phyloP scores from a whole-genome alignment of 2,113 vertebrate species.

The Anas platyrhynchos region DNA sequence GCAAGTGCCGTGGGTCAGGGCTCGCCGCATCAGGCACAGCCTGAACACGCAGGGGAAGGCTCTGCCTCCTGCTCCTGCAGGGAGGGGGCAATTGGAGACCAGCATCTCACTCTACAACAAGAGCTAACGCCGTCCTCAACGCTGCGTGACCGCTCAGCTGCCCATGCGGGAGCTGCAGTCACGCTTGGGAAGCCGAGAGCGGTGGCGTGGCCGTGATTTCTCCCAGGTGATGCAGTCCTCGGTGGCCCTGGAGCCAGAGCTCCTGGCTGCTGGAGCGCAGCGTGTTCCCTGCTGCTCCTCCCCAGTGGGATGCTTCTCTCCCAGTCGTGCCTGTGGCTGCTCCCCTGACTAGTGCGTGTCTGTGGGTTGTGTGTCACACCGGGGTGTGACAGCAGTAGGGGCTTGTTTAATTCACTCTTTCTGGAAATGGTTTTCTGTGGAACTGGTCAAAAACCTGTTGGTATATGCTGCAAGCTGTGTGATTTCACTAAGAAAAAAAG shows the following conservation, averaged over 20 bases:
- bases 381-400: not conserved
- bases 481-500: not conserved
- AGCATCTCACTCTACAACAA: not conserved
- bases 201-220: not conserved
- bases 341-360: not conserved
- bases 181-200: not conserved
- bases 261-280: not conserved
- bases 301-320: not conserved
- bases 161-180: rapidly evolving
- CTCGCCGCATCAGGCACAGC: not conserved
- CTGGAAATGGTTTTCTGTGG: not conserved
- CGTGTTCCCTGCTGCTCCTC: not conserved
- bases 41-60: rapidly evolving
- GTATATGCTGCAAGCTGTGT: not conserved
- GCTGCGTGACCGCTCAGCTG: rapidly evolving
- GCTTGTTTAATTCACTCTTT: not conserved
- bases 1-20: not conserved
- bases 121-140: not conserved
- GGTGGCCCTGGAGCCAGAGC: not conserved
- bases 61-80: not conserved
- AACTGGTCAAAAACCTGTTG: not conserved
- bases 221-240: rapidly evolving
- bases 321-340: not conserved
- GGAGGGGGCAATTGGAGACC: not conserved
- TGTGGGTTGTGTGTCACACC: not conserved